Conservation (phyloP, 53 echinoderm and acorn worm genomes). For the Stichopus horrens region DNA sequence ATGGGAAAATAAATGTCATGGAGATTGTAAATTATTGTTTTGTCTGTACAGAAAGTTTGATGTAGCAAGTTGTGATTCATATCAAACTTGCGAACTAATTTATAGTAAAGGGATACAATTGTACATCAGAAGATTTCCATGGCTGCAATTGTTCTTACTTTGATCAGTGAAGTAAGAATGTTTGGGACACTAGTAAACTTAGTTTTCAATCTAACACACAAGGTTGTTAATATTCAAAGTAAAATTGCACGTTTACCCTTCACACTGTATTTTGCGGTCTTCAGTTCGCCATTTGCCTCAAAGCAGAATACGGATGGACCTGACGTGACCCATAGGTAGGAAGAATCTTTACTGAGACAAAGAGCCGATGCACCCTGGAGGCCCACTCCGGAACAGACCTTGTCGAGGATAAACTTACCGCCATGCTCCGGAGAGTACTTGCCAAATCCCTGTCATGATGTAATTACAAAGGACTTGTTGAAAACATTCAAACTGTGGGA, state of each 20-base stretch:
- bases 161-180: too few species aligned
- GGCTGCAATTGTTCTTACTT: too few species aligned
- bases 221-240: not conserved
- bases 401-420: not conserved
- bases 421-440: not conserved
- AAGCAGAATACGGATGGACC: not conserved
- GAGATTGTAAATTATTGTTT: too few species aligned
- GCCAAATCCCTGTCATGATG: slow-evolving; percentile 1
- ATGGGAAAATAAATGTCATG: too few species aligned
- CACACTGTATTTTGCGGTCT: not conserved
- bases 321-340: slow-evolving; percentile 1
- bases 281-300: not conserved
- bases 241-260: not conserved
- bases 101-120: too few species aligned
- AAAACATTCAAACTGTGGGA: not conserved
- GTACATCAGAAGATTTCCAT: too few species aligned
- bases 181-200: too few species aligned
- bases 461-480: not conserved
- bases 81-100: too few species aligned
- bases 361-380: not conserved
- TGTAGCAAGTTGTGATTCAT: too few species aligned
- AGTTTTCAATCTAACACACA: not conserved
- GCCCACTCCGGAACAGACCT: slow-evolving; percentile 10
- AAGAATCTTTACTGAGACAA: not conserved
- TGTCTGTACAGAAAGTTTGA: too few species aligned